phyloP scores from a whole-genome alignment of 2,888 invertebrate genomes.

The Phyto melanocephala region DNA sequence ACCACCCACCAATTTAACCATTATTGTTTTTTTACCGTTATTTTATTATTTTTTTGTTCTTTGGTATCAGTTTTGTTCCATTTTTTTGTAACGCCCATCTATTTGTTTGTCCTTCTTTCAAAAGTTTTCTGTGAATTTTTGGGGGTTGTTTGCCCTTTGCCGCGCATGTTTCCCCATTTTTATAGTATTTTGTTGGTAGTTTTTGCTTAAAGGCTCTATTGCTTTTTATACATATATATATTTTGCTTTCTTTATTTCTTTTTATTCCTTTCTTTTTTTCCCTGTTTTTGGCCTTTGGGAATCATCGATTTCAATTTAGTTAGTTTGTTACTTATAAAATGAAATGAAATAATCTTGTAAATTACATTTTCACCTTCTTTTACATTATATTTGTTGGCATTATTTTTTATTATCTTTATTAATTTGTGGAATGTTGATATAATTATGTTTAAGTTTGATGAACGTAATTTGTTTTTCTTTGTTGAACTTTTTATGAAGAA shows the following conservation, averaged over 20 bases:
- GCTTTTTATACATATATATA: constrained; percentile 19
- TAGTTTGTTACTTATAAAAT: constrained; percentile 62
- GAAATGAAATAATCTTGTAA: constrained; percentile 64
- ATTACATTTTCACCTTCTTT: constrained; percentile 53
- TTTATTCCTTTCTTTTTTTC: constrained; percentile 3
- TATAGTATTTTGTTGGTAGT: constrained; percentile 10
- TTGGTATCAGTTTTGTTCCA: not conserved
- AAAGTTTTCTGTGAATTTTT: constrained; percentile 13
- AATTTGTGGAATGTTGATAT: constrained; percentile 55
- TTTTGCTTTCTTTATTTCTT: constrained; percentile 17
- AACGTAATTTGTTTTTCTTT: constrained; percentile 59
- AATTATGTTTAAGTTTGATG: constrained; percentile 58
- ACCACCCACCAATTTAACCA: constrained; percentile 54
- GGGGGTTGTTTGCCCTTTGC: constrained; percentile 62
- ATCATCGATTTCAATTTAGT: constrained; percentile 64
- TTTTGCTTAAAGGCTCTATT: constrained; percentile 56
- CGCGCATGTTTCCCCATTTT: constrained; percentile 61
- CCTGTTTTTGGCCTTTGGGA: constrained; percentile 59
- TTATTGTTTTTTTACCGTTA: constrained; percentile 48
- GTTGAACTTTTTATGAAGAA: constrained; percentile 53
- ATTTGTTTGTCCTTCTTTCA: constrained; percentile 65
- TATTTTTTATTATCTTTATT: constrained; percentile 17
- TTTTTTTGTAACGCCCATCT: constrained; percentile 73
- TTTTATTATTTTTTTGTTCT: constrained; percentile 19
- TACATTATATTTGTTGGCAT: not conserved